Conservation (phyloP, 2,888 invertebrate genomes). For the Drosophila silvestris region DNA sequence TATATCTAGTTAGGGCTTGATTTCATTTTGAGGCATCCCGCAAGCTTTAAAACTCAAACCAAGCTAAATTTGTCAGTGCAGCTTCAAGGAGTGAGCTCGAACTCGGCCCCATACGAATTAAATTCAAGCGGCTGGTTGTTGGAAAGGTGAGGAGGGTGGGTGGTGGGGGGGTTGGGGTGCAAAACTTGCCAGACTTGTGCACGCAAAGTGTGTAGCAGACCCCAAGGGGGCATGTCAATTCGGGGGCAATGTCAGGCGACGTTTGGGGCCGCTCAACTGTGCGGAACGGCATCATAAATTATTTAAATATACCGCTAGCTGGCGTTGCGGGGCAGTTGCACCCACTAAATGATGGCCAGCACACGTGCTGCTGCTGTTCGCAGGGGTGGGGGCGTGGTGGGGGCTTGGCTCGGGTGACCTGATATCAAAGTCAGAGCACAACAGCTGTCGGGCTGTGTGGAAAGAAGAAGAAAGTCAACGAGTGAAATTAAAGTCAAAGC, state of each 20-base stretch:
- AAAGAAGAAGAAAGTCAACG: neutral
- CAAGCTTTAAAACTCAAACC: conserved; percentile 33
- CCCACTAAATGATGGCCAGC: conserved; percentile 46
- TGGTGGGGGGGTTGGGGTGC: neutral
- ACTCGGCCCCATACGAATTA: conserved; percentile 5
- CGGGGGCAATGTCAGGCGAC: conserved; percentile 42
- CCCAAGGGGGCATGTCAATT: conserved; percentile 21
- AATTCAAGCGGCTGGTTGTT: conserved; percentile 7
- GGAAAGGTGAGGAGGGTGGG: too few species aligned
- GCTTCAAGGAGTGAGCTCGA: conserved; percentile 9
- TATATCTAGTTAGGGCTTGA: conserved; percentile 45
- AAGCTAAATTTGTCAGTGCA: conserved; percentile 19
- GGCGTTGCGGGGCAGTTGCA: conserved; percentile 30
- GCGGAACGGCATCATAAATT: conserved; percentile 71
- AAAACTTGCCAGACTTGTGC: conserved; percentile 63
- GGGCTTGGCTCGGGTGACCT: neutral
- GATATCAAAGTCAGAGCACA: neutral
- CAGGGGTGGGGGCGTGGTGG: neutral
- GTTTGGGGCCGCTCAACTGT: conserved; percentile 57
- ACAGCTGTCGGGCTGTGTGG: neutral
- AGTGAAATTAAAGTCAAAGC: conserved; percentile 1
- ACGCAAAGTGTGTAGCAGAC: conserved; percentile 41
- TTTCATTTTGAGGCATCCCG: conserved; percentile 12
- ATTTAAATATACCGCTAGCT: conserved; percentile 69
- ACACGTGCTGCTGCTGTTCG: conserved; percentile 56